Conservation (phyloP, 2,113 vertebrate genomes). For the Anarrhichthys ocellatus region DNA sequence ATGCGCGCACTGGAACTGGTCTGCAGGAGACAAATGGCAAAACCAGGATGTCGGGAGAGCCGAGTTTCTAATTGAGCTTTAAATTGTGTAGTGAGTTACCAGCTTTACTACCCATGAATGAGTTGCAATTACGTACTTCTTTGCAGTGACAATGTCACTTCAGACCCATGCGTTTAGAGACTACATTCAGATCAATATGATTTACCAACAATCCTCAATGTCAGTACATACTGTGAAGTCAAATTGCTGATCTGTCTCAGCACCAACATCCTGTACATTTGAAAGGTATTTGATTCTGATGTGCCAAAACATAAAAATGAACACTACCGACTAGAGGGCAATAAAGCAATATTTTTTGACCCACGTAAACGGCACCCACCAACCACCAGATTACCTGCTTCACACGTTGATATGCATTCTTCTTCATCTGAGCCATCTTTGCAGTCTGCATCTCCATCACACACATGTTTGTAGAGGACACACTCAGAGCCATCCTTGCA, state of each 20-base stretch:
- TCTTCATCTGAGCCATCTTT: constrained; percentile 88
- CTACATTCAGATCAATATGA: not conserved
- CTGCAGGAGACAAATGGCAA: constrained; percentile 57
- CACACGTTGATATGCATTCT: constrained; percentile 67
- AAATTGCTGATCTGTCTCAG: not conserved
- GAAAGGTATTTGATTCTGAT: not conserved
- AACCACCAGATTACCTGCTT: constrained; percentile 49
- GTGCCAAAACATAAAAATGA: not conserved
- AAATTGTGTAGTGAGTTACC: not conserved
- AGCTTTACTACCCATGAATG: not conserved
- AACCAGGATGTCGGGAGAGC: not conserved
- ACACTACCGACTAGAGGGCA: constrained; percentile 38
- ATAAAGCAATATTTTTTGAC: not conserved
- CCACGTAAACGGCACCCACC: rapidly evolving
- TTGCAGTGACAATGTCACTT: not conserved
- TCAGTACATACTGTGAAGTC: not conserved
- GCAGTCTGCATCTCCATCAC: constrained; percentile 89
- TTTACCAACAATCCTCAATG: not conserved
- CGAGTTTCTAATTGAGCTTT: not conserved
- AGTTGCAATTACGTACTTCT: not conserved
- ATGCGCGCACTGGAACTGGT: constrained; percentile 86
- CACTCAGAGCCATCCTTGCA: constrained; percentile 79
- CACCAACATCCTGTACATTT: not conserved
- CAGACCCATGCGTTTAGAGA: not conserved
- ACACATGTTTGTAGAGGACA: constrained; percentile 75